These are phyloP conservation scores for Druceiella hillmani DNA, from an alignment of 2,888 invertebrate species.

Conservation along the genomic window DNA sequence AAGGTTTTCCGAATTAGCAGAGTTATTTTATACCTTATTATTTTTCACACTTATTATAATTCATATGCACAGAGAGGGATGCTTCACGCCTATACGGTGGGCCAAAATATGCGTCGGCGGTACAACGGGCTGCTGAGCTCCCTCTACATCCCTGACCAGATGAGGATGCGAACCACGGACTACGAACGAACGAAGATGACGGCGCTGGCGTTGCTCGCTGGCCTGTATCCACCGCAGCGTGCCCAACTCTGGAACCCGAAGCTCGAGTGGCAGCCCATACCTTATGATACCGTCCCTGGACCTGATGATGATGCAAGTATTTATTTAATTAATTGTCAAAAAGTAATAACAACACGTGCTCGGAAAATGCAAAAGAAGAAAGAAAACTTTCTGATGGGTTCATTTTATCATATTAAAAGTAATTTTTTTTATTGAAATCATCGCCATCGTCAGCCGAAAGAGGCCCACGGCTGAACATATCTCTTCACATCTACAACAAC, in stretches of 20 bases:
- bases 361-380: too few species aligned
- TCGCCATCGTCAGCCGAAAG: too few species aligned
- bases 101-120: not conserved
- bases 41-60: too few species aligned
- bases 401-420: too few species aligned
- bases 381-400: too few species aligned
- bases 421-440: too few species aligned
- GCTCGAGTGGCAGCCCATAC: conserved; percentile 55
- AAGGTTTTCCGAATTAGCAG: too few species aligned
- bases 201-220: conserved; percentile 52
- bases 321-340: too few species aligned
- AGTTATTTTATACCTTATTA: too few species aligned
- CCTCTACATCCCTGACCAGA: conserved; percentile 23
- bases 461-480: too few species aligned
- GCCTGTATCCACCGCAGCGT: conserved; percentile 48
- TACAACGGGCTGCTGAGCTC: not conserved
- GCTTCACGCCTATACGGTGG: not conserved
- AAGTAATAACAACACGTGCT: too few species aligned
- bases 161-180: conserved; percentile 47
- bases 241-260: conserved; percentile 36
- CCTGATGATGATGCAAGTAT: conserved; percentile 16
- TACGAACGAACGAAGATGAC: conserved; percentile 59
- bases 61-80: not conserved
- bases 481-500: too few species aligned
- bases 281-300: conserved; percentile 25